Evolutionary conservation across 2,113 vertebrate species (phyloP), one percentile per base, ranked within the genome.

Genomic region (Microtus pennsylvanicus): DNA sequence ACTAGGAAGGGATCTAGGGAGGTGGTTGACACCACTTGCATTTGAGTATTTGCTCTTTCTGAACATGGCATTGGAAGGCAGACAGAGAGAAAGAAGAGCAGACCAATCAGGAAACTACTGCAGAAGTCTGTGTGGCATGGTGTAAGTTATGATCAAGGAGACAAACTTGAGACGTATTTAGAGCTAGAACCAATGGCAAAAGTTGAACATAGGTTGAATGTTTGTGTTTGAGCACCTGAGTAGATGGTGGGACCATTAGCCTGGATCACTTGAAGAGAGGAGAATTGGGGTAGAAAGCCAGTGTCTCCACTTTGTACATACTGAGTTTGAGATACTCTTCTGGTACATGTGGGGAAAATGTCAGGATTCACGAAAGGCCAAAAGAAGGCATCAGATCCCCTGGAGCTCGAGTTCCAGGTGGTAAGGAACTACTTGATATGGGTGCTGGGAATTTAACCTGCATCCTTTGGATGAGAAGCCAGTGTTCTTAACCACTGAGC

Each of bases 261-360:
- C 30, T 87, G 10, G 58, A 33, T n/a, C n/a, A 91, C 16, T 16
- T 70, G 45, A 58, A 88, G 30, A 69, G 61, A n/a, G 74, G 21
- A 81, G 55, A 82, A 47, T 7, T 94, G n/a, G 75, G 8, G 42
- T 10, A 55, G 16, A 85, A 96, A 74, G 70, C 42, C 12, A 83
- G 4, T 78, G 70, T 7, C 24, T 90, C 26, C 28, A 16, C 67
- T 93, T 78, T 21, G 45, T n/a, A 61, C 14, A 22, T 28, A 35
- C n/a, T 69, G 82, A 89, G n/a, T 87, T 77, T 93, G 82, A 94
- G 52, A 88, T 77, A 47, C 30, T 81, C 92, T 76, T 75, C 58
- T 92, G 55, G n/a, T 86, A 81, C 33, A 47, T n/a, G 24, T 85
- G 70, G 45, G 28, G 63, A 72, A 21, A 72, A 70, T 87, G 24